These are phyloP conservation scores for Drosophila ercepeae DNA, from an alignment of 1,140 invertebrate species.

Conservation along the genomic window DNA sequence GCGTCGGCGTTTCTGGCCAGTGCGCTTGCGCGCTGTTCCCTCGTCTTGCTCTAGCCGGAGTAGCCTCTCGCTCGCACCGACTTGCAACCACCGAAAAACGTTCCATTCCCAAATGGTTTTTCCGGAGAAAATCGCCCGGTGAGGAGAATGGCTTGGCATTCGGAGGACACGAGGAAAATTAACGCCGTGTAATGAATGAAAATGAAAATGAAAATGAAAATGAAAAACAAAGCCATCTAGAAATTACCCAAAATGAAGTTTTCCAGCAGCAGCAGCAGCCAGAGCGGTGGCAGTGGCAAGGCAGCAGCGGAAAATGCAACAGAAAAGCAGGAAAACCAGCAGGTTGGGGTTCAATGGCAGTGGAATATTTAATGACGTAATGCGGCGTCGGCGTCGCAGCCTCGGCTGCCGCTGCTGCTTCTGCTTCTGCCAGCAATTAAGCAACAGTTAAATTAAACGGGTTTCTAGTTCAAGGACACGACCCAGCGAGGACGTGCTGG, in stretches of 20 bases:
- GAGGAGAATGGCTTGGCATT: slow-evolving; percentile 46
- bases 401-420: slow-evolving; percentile 15
- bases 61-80: slow-evolving; percentile 8
- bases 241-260: slow-evolving; percentile 81
- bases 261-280: slow-evolving; percentile 35
- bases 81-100: slow-evolving; percentile 25
- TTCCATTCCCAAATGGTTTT: slow-evolving; percentile 48
- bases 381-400: slow-evolving; percentile 53
- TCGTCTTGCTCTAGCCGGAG: not conserved
- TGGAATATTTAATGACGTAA: slow-evolving; percentile 71
- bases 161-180: slow-evolving; percentile 66
- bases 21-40: slow-evolving; percentile 52
- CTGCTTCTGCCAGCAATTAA: slow-evolving; percentile 76
- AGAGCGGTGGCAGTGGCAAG: not conserved
- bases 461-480: slow-evolving; percentile 83
- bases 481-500: slow-evolving; percentile 54
- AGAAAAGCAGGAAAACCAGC: slow-evolving; percentile 17
- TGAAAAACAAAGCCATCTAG: slow-evolving; percentile 72
- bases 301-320: slow-evolving; percentile 13
- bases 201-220: slow-evolving; percentile 82
- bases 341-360: slow-evolving; percentile 16
- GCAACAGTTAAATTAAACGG: slow-evolving; percentile 84
- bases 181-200: slow-evolving; percentile 76
- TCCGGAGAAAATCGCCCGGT: slow-evolving; percentile 30
- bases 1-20: slow-evolving; percentile 56